These are phyloP conservation scores for Notodonta dromedarius DNA, from an alignment of 2,888 invertebrate species.

Conservation along the genomic window DNA sequence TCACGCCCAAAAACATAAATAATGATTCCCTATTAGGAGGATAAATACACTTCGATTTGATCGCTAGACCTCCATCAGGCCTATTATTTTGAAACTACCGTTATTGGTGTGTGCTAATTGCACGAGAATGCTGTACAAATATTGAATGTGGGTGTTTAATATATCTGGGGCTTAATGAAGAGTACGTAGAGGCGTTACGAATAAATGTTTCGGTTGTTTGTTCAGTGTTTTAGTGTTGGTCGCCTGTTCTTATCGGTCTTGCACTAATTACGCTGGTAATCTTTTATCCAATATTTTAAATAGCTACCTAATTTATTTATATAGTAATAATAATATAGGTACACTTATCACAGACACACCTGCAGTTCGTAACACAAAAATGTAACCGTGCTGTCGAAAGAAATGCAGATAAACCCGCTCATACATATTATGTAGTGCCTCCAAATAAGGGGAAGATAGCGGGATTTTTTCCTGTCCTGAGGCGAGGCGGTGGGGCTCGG, in stretches of 20 bases:
- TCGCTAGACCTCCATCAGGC: constrained; percentile 29
- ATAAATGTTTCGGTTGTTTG: background rate
- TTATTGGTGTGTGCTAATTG: constrained; percentile 26
- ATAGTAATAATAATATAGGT: too few relatives aligned
- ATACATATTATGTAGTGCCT: constrained; percentile 9
- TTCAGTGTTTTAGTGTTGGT: background rate
- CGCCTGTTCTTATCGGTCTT: too few relatives aligned
- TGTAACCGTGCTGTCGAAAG: background rate
- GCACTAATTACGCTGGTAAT: too few relatives aligned
- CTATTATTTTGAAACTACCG: constrained; percentile 25
- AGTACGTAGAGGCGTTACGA: background rate
- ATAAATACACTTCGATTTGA: constrained; percentile 22
- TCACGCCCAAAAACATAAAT: constrained; percentile 20
- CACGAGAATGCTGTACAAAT: constrained; percentile 4
- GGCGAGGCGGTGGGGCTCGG: constrained; percentile 28
- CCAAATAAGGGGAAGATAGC: constrained; percentile 33
- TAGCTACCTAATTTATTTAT: too few relatives aligned
- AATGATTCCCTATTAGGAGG: constrained; percentile 17
- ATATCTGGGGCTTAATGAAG: background rate
- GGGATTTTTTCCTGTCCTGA: constrained; percentile 34
- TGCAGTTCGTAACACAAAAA: background rate
- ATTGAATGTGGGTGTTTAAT: background rate
- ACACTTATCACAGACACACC: too few relatives aligned
- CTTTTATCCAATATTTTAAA: too few relatives aligned
- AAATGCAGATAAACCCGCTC: constrained; percentile 7